phyloP scores from a whole-genome alignment of 2,113 vertebrate genomes.

The Scophthalmus maximus region DNA sequence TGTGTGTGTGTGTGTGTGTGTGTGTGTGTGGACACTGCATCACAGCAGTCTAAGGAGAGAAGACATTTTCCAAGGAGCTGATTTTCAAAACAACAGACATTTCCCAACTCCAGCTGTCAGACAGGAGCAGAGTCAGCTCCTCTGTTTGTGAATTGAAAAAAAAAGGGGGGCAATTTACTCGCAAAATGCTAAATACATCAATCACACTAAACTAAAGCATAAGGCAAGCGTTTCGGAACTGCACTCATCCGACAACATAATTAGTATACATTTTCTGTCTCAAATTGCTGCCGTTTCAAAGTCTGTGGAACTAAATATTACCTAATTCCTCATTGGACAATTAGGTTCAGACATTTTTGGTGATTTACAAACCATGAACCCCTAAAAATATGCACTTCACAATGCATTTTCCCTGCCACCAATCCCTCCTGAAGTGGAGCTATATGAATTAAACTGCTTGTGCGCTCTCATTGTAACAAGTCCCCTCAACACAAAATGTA shows the following conservation, averaged over 20 bases:
- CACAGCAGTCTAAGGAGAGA: constrained; percentile 36
- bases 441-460: constrained; percentile 41
- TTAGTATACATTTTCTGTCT: constrained; percentile 56
- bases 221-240: constrained; percentile 33
- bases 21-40: constrained; percentile 47
- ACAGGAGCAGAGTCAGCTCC: constrained; percentile 55
- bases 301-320: constrained; percentile 31
- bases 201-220: constrained; percentile 70
- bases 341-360: constrained; percentile 43
- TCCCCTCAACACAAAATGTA: constrained; percentile 35
- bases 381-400: constrained; percentile 31
- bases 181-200: constrained; percentile 69
- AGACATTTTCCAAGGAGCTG: constrained; percentile 54
- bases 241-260: constrained; percentile 54
- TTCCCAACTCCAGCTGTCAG: constrained; percentile 67
- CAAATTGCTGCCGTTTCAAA: constrained; percentile 48
- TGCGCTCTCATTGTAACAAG: constrained; percentile 5
- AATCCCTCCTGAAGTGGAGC: constrained; percentile 19
- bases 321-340: constrained; percentile 43
- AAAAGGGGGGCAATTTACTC: constrained; percentile 59
- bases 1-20: no score
- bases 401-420: not conserved
- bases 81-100: constrained; percentile 67
- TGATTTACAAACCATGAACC: constrained; percentile 37
- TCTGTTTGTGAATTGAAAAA: constrained; percentile 46